Evolutionary conservation across 2,797 vertebrate genomes (phyloP), one percentile per base, ranked within the genome.

Genomic region (Lacerta bilineata): DNA sequence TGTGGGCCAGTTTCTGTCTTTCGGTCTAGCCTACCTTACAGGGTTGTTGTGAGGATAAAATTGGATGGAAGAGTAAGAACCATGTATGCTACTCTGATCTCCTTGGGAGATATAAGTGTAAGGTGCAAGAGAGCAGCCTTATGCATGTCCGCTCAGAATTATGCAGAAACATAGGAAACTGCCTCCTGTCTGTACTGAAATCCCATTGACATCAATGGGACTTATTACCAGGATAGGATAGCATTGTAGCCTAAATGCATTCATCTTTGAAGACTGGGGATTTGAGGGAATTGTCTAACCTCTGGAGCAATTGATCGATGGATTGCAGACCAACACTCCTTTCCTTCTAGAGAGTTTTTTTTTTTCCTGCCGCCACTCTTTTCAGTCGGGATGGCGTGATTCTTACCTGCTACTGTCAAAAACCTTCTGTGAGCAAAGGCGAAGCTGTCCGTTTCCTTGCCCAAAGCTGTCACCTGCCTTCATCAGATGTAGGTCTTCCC

Each of bases 351-450:
- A 7, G 36, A 55, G 5, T 25, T 80, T 76, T 88, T 50, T 13
- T n/a, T 41, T 39, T 41, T 41, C 39, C 39, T 55, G 50, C 41
- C 29, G 25, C 39, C 39, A 9, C 29, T 89, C 39, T 92, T 90
- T 91, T 74, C 76, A 90, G 29, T 20, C 61, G 18, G 50, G 23
- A 68, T 27, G 59, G 2, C 36, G 3, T 86, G 79, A 87, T 81
- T 83, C 94, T 87, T 81, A 88, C 13, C n/a, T 81, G 5, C 23
- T 90, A 20, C 36, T 91, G 68, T 64, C 61, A 64, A 46, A 91
- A 87, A 80, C 18, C 0, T 50, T 68, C 71, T 93, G 0, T 78
- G 87, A 85, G 7, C 0, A 18, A 90, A 71, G 90, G 92, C 82
- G 85, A 29, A 61, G 3, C 1, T 68, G 5, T 33, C 17, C 0